phyloP scores from a whole-genome alignment of 1,140 invertebrate genomes.

The Protaetia brevitarsis region DNA sequence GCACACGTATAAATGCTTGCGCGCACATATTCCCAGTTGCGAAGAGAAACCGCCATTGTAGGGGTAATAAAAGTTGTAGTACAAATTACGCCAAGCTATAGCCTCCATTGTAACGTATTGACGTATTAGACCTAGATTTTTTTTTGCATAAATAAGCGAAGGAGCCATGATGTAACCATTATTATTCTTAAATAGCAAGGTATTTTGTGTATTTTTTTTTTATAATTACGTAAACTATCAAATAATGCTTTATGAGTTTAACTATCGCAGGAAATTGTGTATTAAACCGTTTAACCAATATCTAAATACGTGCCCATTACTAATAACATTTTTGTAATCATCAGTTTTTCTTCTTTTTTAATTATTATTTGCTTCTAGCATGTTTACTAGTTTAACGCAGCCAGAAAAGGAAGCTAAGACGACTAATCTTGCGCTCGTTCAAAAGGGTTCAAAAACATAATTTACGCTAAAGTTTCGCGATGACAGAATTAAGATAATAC shows the following conservation, averaged over 20 bases:
- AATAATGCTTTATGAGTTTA: no score
- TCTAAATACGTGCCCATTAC: no score
- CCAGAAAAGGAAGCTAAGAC: no score
- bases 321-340: no score
- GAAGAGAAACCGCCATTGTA: not conserved
- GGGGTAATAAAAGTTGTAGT: not conserved
- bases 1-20: not conserved
- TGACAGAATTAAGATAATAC: no score
- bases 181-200: conserved; percentile 14
- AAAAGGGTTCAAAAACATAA: no score
- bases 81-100: not conserved
- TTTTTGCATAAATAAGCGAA: conserved; percentile 11
- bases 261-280: not conserved
- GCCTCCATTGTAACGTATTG: conserved; percentile 7
- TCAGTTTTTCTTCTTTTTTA: no score
- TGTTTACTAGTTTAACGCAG: no score
- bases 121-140: conserved; percentile 15
- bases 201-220: not conserved
- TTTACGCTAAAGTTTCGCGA: no score
- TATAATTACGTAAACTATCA: not conserved
- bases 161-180: not conserved
- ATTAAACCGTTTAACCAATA: no score
- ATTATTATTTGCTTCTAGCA: no score
- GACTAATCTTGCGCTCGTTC: no score
- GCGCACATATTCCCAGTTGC: not conserved